phyloP scores from a whole-genome alignment of 1,140 invertebrate genomes.

The Hyposmocoma kahamanoa region DNA sequence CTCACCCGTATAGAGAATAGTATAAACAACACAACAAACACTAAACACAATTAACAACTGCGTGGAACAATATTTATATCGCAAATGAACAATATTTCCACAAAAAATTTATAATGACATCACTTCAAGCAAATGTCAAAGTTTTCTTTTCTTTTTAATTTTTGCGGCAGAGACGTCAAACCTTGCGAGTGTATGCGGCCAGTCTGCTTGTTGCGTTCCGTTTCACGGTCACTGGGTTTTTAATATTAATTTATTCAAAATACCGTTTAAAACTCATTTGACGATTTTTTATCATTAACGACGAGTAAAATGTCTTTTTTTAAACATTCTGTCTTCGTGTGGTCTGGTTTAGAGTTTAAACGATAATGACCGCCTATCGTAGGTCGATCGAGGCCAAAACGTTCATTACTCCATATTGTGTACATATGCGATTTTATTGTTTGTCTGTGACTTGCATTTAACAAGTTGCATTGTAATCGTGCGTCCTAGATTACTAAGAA shows the following conservation, averaged over 20 bases:
- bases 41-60: too few relatives aligned
- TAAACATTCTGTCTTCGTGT: neutral
- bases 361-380: slow-evolving; percentile 59
- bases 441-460: slow-evolving; percentile 50
- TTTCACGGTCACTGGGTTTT: slow-evolving; percentile 43
- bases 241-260: slow-evolving; percentile 28
- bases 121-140: slow-evolving; percentile 48
- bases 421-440: slow-evolving; percentile 33
- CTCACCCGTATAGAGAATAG: too few relatives aligned
- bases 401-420: slow-evolving; percentile 37
- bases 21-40: too few relatives aligned
- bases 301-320: neutral
- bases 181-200: slow-evolving; percentile 31
- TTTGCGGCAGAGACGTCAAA: slow-evolving; percentile 26
- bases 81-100: neutral
- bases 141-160: slow-evolving; percentile 50
- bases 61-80: too few relatives aligned
- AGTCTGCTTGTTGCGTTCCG: slow-evolving; percentile 44
- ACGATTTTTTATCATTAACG: neutral
- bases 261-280: slow-evolving; percentile 9
- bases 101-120: slow-evolving; percentile 28
- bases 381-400: slow-evolving; percentile 52
- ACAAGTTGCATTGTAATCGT: slow-evolving; percentile 14
- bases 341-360: neutral
- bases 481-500: neutral